A percentile compares a stretch with the other conserved stretches of the same genome.
Evolutionary conservation across 2,797 vertebrate genomes (phyloP).

Genomic region (Smutsia temminckii): DNA sequence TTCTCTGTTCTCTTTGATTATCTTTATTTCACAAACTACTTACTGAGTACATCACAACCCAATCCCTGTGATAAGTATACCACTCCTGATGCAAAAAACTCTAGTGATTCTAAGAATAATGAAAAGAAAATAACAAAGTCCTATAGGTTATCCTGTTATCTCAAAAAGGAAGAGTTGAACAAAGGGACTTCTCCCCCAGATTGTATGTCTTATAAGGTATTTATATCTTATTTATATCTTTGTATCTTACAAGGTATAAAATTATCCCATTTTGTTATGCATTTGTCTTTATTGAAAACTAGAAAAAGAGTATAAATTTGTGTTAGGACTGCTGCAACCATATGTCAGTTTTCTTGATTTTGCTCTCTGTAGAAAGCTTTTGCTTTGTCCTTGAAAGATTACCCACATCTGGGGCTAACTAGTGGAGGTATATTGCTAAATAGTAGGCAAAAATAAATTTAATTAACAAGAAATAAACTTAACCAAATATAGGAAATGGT

Average conservation of each 20-base stretch:
- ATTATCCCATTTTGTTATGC: neutral
- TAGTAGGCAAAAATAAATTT: conserved; percentile 13
- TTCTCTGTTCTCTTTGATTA: neutral
- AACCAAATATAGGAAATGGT: neutral
- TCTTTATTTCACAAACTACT: neutral
- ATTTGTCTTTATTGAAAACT: conserved; percentile 2
- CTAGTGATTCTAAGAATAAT: neutral
- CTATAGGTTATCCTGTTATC: neutral
- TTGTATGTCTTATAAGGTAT: neutral
- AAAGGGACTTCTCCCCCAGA: neutral
- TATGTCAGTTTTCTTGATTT: conserved; percentile 31
- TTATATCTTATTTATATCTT: neutral
- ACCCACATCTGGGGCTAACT: neutral
- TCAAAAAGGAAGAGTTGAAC: neutral
- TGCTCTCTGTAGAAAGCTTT: neutral
- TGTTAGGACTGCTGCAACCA: neutral
- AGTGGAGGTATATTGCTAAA: neutral
- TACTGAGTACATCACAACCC: neutral
- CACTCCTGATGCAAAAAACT: neutral
- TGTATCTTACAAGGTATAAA: neutral
- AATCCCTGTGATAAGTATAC: neutral
- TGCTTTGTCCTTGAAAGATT: conserved; percentile 27
- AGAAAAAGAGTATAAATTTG: neutral
- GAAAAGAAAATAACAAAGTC: neutral
- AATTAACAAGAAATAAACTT: neutral